phyloP scores from a whole-genome alignment of 2,797 vertebrate species.

The Betta splendens region DNA sequence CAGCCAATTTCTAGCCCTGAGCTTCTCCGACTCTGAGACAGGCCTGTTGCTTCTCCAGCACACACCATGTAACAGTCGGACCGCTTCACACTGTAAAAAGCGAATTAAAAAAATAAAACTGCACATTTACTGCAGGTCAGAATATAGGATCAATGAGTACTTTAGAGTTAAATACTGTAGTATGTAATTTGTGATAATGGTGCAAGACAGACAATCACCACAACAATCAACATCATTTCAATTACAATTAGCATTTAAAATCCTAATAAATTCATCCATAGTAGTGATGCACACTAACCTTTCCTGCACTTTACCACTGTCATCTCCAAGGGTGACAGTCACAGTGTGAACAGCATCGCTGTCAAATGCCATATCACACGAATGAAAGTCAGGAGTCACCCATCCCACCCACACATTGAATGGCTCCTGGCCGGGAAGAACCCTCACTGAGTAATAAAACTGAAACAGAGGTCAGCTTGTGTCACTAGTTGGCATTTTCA shows the following conservation, averaged over 20 bases:
- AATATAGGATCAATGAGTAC: slow-evolving; percentile 2
- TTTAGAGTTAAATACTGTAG: not conserved
- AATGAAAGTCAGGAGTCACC: slow-evolving; percentile 94
- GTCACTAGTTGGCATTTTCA: slow-evolving; percentile 30
- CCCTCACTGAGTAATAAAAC: slow-evolving; percentile 94
- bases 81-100: slow-evolving; percentile 88
- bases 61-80: slow-evolving; percentile 96
- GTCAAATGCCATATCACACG: slow-evolving; percentile 85
- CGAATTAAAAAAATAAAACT: slow-evolving; percentile 2
- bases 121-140: not conserved
- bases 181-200: not conserved
- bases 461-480: slow-evolving; percentile 63
- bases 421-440: slow-evolving; percentile 93
- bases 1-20: slow-evolving; percentile 92
- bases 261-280: not conserved
- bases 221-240: not conserved
- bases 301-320: slow-evolving; percentile 94
- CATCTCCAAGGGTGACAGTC: slow-evolving; percentile 93
- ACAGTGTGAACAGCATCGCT: slow-evolving; percentile 86
- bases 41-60: slow-evolving; percentile 89
- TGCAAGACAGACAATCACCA: not conserved
- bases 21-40: slow-evolving; percentile 90
- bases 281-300: slow-evolving; percentile 80
- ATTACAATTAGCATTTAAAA: slow-evolving; percentile 2
- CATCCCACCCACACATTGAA: slow-evolving; percentile 95